These are phyloP conservation scores for Hipposideros larvatus DNA, from an alignment of 2,797 vertebrate species.

Conservation along the genomic window DNA sequence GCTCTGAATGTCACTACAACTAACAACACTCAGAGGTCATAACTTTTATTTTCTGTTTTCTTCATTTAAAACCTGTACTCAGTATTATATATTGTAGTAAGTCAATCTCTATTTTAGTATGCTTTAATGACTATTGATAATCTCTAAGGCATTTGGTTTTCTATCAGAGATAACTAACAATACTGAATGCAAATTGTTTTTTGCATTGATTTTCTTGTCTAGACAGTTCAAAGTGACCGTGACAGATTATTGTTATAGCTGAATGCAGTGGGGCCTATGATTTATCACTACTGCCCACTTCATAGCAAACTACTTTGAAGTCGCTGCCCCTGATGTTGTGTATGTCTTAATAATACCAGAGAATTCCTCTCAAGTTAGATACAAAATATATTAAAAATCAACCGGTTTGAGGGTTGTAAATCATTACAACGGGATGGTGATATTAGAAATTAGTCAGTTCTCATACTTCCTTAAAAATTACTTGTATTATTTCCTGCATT, in stretches of 20 bases:
- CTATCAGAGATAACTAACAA: background rate
- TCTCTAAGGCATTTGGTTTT: slow-evolving; percentile 46
- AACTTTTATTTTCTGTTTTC: background rate
- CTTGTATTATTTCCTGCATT: background rate
- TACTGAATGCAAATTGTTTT: background rate
- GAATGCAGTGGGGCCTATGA: background rate
- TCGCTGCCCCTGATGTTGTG: background rate
- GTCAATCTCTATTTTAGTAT: background rate
- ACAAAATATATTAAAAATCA: slow-evolving; percentile 47
- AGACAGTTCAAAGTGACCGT: background rate
- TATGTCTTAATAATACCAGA: background rate
- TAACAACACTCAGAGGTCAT: slow-evolving; percentile 8
- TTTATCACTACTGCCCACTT: background rate
- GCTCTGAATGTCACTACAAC: background rate
- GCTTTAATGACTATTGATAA: background rate
- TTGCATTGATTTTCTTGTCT: background rate
- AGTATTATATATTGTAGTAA: background rate
- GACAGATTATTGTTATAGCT: background rate
- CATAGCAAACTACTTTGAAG: background rate
- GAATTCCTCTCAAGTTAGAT: slow-evolving; percentile 27
- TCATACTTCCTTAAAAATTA: background rate
- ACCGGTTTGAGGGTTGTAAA: background rate
- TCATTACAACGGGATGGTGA: background rate
- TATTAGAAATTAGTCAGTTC: background rate
- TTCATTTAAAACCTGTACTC: slow-evolving; percentile 10